Base-by-base conservation (phyloP, 2,888 invertebrate genomes). In the Melanophora roralis region DNA sequence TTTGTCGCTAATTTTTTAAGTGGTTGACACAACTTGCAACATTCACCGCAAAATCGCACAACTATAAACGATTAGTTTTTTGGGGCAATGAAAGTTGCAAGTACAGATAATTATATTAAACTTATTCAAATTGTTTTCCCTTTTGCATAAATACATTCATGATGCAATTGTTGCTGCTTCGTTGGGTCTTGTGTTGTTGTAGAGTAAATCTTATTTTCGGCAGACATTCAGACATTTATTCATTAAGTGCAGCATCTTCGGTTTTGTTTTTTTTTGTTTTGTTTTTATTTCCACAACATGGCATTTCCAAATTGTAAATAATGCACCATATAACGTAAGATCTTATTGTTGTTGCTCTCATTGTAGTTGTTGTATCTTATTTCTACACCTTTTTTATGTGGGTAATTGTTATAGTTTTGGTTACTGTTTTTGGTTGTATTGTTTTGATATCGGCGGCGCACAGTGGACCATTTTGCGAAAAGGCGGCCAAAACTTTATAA, bases 381-480 rank as follows among this genome's bases (percentile, higher is more conserved):
- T 79, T 78, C 77, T 78, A 77, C 80, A 74, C 72, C 69, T 73
- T 69, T 75, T 76, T 62, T 57, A 23, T 64, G 71, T 72, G 81
- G 76, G 51, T 74, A 78, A 71, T 76, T 78, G 73, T 81, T 78
- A 78, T 74, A 82, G 77, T 83, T 84, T 81, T 75, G 74, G 64
- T 77, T 82, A 6, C 71, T 53, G 4, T 75, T 51, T n/a, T 16
- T 62, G 12, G 51, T n/a, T 64, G 43, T 43, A 11, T 47, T 55
- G 57, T 68, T 32, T 62, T 80, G 74, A 73, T 83, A 55, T 77
- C 57, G 77, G 72, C 60, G 43, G 78, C n/a, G n/a, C n/a, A n/a
- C n/a, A n/a, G n/a, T n/a, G n/a, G n/a, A n/a, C n/a, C n/a, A n/a
- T n/a, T n/a, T n/a, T n/a, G n/a, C n/a, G n/a, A n/a, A n/a, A n/a